Evolutionary conservation across 2,888 invertebrate genomes (phyloP).

Genomic region (Hydrotaea diabolus): DNA sequence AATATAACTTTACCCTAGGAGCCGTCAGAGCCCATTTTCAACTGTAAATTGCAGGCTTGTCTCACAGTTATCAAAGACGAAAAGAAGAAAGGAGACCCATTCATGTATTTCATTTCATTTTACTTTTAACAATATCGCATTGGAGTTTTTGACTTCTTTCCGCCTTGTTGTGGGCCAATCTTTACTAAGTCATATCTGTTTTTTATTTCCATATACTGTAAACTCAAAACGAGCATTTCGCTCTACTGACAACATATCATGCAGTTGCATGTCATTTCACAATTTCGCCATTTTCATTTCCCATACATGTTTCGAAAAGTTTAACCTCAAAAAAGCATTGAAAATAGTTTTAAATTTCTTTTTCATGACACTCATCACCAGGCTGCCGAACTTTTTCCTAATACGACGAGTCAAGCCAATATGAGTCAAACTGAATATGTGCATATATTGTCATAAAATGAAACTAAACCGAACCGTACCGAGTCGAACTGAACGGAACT

Average conservation of each 20-base stretch:
- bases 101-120: too few species aligned
- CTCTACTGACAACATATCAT: neutral
- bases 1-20: too few species aligned
- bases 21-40: too few species aligned
- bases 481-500: neutral
- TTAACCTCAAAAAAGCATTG: constrained; percentile 34
- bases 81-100: too few species aligned
- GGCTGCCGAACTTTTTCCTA: constrained; percentile 13
- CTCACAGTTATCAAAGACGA: too few species aligned
- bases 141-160: too few species aligned
- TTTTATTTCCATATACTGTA: too few species aligned
- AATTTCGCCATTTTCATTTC: constrained; percentile 32
- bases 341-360: constrained; percentile 49
- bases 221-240: too few species aligned
- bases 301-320: constrained; percentile 16
- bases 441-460: constrained; percentile 3
- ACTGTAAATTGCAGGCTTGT: too few species aligned
- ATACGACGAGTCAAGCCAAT: constrained; percentile 15
- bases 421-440: constrained; percentile 15
- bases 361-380: constrained; percentile 46
- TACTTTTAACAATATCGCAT: too few species aligned
- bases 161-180: too few species aligned
- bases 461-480: constrained; percentile 3
- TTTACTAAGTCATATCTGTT: too few species aligned
- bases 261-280: constrained; percentile 58